Percentiles rank a stretch among this genome's conserved stretches.
These are phyloP conservation scores for Stichodactyla helianthus DNA, from an alignment of 64 coral and sea anemone genomes.

Conservation along the genomic window DNA sequence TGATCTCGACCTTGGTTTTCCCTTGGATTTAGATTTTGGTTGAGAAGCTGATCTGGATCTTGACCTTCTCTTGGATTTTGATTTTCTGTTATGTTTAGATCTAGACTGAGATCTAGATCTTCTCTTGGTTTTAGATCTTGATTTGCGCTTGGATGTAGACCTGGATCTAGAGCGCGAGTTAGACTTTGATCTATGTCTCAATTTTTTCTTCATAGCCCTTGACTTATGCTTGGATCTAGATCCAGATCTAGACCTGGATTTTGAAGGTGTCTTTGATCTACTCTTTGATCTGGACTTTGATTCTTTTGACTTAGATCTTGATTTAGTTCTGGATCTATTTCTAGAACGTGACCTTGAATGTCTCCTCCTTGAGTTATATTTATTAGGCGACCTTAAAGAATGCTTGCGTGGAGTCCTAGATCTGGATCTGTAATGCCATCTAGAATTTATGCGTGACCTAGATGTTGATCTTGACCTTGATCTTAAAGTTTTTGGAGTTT, in stretches of 20 bases:
- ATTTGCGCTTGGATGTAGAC: neutral
- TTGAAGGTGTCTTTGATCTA: neutral
- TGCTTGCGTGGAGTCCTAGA: slow-evolving; percentile 46
- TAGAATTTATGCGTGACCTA: slow-evolving; percentile 39
- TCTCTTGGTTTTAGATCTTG: slow-evolving; percentile 10
- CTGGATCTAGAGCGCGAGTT: neutral
- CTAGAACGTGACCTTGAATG: neutral
- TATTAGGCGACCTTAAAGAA: slow-evolving; percentile 25
- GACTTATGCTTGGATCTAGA: neutral
- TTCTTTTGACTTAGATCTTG: neutral
- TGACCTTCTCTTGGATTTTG: neutral
- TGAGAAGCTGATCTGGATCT: slow-evolving; percentile 13
- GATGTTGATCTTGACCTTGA: slow-evolving; percentile 58
- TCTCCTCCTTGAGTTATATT: slow-evolving; percentile 27
- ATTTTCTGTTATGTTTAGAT: neutral
- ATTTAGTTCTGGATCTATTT: neutral
- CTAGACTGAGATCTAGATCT: slow-evolving; percentile 28
- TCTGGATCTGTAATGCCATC: slow-evolving; percentile 32
- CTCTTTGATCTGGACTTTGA: slow-evolving; percentile 11
- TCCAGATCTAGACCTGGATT: neutral
- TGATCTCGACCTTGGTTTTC: slow-evolving; percentile 1
- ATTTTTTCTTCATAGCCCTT: neutral
- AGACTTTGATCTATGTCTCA: slow-evolving; percentile 17
- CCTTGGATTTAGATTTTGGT: slow-evolving; percentile 15
- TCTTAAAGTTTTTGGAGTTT: slow-evolving; percentile 61